Conservation (phyloP, 1,140 invertebrate species). For the Platyscapa corneri region DNA sequence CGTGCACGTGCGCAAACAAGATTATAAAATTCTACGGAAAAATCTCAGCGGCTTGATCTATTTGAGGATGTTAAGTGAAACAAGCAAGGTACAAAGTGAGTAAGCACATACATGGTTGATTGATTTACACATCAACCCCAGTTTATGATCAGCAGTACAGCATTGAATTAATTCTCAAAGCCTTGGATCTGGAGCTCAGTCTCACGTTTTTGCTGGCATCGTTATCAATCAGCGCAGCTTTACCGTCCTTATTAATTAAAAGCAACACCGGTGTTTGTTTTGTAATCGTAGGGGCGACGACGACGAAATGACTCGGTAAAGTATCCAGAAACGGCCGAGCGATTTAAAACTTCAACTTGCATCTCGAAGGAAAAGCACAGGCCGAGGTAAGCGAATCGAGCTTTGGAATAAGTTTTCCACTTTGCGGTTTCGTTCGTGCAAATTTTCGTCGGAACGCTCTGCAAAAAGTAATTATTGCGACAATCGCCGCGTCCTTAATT, state of each 20-base stretch:
- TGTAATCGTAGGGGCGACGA: too few relatives aligned
- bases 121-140: not conserved
- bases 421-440: not conserved
- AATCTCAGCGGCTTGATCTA: not conserved
- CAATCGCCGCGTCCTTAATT: not conserved
- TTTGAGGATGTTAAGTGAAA: conserved; percentile 7
- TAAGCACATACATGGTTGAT: conserved; percentile 17
- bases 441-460: not conserved
- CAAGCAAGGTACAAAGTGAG: conserved; percentile 17
- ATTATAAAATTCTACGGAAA: not conserved
- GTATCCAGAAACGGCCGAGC: too few relatives aligned
- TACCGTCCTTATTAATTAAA: not conserved
- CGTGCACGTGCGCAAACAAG: too few relatives aligned
- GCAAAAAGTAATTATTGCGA: not conserved
- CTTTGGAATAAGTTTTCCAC: too few relatives aligned
- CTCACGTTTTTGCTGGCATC: not conserved
- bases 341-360: too few relatives aligned
- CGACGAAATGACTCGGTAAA: too few relatives aligned
- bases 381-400: too few relatives aligned
- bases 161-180: conserved; percentile 26
- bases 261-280: not conserved
- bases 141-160: not conserved
- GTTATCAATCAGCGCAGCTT: not conserved
- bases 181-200: not conserved
- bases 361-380: too few relatives aligned